Conservation (phyloP, 2,113 vertebrate genomes). For the Cinclus cinclus region DNA sequence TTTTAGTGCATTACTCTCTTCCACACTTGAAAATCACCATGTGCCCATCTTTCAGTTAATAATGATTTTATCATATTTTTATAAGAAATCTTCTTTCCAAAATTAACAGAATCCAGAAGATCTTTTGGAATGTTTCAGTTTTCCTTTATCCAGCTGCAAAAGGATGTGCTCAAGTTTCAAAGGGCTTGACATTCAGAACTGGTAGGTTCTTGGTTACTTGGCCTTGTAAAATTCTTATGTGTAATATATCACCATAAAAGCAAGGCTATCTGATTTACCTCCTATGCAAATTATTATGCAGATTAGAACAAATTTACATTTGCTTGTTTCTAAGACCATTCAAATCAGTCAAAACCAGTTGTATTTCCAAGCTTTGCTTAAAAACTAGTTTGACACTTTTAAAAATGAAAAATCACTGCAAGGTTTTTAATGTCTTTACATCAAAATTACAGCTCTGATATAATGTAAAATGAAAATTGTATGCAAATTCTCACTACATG, state of each 20-base stretch:
- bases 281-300: background rate
- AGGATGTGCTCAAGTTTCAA: background rate
- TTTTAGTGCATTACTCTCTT: background rate
- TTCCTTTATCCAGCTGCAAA: background rate
- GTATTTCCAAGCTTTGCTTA: background rate
- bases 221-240: background rate
- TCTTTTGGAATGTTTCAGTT: background rate
- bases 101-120: background rate
- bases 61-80: background rate
- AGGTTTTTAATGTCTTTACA: background rate
- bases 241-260: background rate
- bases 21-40: background rate
- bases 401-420: background rate
- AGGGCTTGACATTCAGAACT: background rate
- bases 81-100: background rate
- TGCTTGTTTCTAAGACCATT: background rate
- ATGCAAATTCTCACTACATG: background rate
- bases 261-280: background rate
- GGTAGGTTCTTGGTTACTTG: background rate
- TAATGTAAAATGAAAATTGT: background rate
- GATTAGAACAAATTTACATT: background rate
- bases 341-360: background rate
- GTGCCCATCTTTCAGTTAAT: background rate
- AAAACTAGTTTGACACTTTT: background rate
- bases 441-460: background rate